Evolutionary conservation across 2,888 invertebrate genomes (phyloP), one percentile per base, ranked within the genome.

Genomic region (Agrotis clavis): DNA sequence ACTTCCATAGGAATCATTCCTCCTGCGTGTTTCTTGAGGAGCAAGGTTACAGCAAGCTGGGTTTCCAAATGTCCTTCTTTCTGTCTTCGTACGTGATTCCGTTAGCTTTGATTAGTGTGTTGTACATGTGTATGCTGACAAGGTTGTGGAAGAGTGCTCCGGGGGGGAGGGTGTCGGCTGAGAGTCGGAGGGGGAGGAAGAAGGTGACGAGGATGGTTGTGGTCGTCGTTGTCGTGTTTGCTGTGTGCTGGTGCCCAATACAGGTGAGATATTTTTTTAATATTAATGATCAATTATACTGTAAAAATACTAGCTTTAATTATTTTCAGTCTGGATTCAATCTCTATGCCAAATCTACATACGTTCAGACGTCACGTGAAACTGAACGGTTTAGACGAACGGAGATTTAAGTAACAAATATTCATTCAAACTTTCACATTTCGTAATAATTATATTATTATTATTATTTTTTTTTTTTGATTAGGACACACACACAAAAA

Each of bases 241-340:
- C 99, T 25, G 97, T 99, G 56, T 99, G 99, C 95, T 99, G 99
- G 99, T 97, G 98, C 88, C 99, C 99, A 41, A 98, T 99, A 90
- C 99, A 99, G 97, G 98, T 99, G 87, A 57, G 57, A n/a, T n/a
- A n/a, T n/a, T n/a, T n/a, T n/a, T n/a, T n/a, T n/a, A n/a, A n/a
- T n/a, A n/a, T n/a, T n/a, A n/a, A n/a, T n/a, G n/a, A n/a, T n/a
- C n/a, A n/a, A n/a, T n/a, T n/a, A n/a, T n/a, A n/a, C n/a, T n/a
- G n/a, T n/a, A n/a, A 1, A 41, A 41, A 41, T 41, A 11, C 1
- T 41, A 11, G 41, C 41, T 41, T 41, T 9, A 1, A 41, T 41
- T 41, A 11, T 41, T 41, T n/a, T 41, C 9, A 41, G 41, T 11
- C 9, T 41, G 1, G 11, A 41, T 41, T 11, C 41, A 41, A 11